phyloP scores from a whole-genome alignment of 1,140 invertebrate species.

The Heterodera schachtii region DNA sequence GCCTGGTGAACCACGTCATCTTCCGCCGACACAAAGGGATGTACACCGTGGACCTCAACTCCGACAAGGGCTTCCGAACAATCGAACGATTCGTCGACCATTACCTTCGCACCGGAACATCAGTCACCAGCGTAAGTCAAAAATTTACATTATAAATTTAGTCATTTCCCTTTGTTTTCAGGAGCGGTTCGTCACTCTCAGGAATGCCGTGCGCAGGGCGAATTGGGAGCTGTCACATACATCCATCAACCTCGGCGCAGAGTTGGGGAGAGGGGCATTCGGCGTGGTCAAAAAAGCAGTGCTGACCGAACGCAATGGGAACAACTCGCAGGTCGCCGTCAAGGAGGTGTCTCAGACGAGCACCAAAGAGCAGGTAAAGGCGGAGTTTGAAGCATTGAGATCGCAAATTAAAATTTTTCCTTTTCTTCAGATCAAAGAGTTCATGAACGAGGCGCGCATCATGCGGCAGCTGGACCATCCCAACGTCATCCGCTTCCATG shows the following conservation, averaged over 20 bases:
- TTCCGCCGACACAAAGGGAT: neutral
- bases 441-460: slow-evolving; percentile 45
- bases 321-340: slow-evolving; percentile 7
- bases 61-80: neutral
- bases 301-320: neutral
- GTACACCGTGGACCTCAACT: slow-evolving; percentile 5
- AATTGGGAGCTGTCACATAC: slow-evolving; percentile 3
- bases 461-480: slow-evolving; percentile 45
- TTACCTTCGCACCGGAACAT: neutral
- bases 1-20: neutral
- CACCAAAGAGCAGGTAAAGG: neutral
- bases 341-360: neutral
- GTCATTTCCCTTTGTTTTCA: neutral
- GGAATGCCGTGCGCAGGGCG: neutral
- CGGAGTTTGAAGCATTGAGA: neutral
- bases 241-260: neutral
- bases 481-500: slow-evolving; percentile 45
- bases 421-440: slow-evolving; percentile 38
- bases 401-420: neutral
- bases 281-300: neutral
- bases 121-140: neutral
- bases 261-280: slow-evolving; percentile 13
- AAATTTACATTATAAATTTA: slow-evolving; percentile 9
- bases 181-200: neutral
- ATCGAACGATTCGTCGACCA: slow-evolving; percentile 1